These are phyloP conservation scores for Platycheirus albimanus DNA, from an alignment of 2,888 invertebrate species.

Conservation along the genomic window DNA sequence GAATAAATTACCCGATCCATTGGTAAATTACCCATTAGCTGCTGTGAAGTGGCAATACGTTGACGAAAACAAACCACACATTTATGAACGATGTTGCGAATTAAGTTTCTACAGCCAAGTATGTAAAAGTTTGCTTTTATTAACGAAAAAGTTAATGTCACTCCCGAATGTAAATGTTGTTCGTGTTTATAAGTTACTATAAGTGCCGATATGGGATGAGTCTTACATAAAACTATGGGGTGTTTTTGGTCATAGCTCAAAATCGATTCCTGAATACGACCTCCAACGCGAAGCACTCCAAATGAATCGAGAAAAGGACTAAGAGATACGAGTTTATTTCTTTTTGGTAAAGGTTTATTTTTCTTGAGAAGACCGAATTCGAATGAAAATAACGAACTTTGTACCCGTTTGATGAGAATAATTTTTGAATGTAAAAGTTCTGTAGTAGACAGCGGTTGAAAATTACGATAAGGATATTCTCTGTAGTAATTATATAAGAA, in stretches of 20 bases:
- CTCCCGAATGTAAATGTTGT: constrained; percentile 10
- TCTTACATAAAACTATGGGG: too few species aligned
- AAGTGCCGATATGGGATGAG: constrained; percentile 2
- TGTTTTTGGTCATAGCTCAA: too few species aligned
- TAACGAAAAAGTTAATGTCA: constrained; percentile 2
- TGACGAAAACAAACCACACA: constrained; percentile 31
- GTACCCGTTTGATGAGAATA: not conserved
- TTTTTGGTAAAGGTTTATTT: constrained; percentile 9
- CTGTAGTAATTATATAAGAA: not conserved
- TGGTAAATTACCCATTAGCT: constrained; percentile 24
- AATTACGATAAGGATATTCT: not conserved
- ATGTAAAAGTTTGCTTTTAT: constrained; percentile 23
- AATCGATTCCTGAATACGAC: too few species aligned
- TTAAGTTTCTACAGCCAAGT: constrained; percentile 16
- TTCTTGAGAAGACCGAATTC: constrained; percentile 5
- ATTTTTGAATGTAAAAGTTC: not conserved
- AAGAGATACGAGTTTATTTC: constrained; percentile 12
- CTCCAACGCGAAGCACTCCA: too few species aligned
- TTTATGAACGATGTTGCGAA: constrained; percentile 19
- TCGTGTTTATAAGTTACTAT: constrained; percentile 11
- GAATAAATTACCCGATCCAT: constrained; percentile 1
- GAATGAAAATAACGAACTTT: not conserved
- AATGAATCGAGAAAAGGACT: constrained; percentile 12
- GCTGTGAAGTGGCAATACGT: not conserved
- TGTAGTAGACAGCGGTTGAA: not conserved